These are phyloP conservation scores for Adelosebastes latens DNA, from an alignment of 2,797 vertebrate species.

Conservation along the genomic window DNA sequence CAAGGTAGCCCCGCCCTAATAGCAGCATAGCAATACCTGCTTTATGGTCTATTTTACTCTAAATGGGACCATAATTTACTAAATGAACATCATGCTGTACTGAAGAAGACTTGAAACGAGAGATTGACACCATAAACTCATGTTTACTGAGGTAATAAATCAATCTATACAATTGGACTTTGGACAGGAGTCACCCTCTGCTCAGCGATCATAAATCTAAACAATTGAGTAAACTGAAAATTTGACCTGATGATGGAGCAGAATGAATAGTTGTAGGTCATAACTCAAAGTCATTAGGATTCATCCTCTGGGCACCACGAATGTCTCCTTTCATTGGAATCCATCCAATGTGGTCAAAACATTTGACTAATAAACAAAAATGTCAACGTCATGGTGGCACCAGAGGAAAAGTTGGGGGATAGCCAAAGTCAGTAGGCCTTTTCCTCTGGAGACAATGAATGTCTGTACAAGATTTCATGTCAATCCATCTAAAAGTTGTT, in stretches of 20 bases:
- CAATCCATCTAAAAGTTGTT: background rate
- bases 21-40: too few relatives aligned
- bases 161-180: too few relatives aligned
- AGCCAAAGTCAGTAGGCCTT: background rate
- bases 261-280: too few relatives aligned
- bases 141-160: too few relatives aligned
- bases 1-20: too few relatives aligned
- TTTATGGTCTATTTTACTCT: too few relatives aligned
- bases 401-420: background rate
- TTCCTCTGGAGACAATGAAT: background rate
- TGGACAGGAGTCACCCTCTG: too few relatives aligned
- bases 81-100: rapidly evolving
- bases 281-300: background rate
- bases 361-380: background rate
- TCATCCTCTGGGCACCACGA: background rate
- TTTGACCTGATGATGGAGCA: too few relatives aligned
- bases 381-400: background rate
- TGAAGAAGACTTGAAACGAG: too few relatives aligned
- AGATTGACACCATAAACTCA: too few relatives aligned
- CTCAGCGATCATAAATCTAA: background rate
- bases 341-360: background rate
- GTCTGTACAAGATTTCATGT: background rate
- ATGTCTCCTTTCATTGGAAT: background rate
- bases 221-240: background rate
- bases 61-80: too few relatives aligned